A percentile compares a stretch with the other conserved stretches of the same genome.
phyloP scores from a whole-genome alignment of 2,113 vertebrate genomes.

The Macrotis lagotis region DNA sequence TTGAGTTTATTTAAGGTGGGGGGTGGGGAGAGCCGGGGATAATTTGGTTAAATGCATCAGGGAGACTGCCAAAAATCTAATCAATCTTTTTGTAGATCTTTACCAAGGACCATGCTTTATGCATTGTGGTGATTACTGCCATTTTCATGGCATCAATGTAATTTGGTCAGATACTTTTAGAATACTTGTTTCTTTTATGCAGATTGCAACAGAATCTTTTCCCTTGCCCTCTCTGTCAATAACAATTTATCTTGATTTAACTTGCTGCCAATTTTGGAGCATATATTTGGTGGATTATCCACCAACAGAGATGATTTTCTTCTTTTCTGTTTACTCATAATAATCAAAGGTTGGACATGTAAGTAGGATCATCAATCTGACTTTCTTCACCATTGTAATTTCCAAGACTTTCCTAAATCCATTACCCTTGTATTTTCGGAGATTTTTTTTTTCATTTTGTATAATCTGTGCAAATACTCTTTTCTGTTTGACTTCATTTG shows the following conservation, averaged over 20 bases:
- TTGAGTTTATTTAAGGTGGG: background rate
- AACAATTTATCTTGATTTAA: background rate
- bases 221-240: background rate
- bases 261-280: background rate
- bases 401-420: background rate
- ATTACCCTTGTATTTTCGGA: background rate
- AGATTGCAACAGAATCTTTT: background rate
- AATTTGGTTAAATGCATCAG: background rate
- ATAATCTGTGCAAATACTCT: background rate
- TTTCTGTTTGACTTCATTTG: background rate
- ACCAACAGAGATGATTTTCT: background rate
- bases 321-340: background rate
- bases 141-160: background rate
- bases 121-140: background rate
- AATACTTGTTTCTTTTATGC: background rate
- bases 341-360: background rate
- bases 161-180: background rate
- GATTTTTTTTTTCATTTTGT: background rate
- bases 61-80: background rate
- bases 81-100: background rate
- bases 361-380: background rate
- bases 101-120: background rate
- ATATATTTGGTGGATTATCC: background rate
- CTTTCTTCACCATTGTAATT: background rate
- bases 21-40: no score